These are phyloP conservation scores for Echinops telfairi DNA, from an alignment of 2,113 vertebrate species.

Conservation along the genomic window DNA sequence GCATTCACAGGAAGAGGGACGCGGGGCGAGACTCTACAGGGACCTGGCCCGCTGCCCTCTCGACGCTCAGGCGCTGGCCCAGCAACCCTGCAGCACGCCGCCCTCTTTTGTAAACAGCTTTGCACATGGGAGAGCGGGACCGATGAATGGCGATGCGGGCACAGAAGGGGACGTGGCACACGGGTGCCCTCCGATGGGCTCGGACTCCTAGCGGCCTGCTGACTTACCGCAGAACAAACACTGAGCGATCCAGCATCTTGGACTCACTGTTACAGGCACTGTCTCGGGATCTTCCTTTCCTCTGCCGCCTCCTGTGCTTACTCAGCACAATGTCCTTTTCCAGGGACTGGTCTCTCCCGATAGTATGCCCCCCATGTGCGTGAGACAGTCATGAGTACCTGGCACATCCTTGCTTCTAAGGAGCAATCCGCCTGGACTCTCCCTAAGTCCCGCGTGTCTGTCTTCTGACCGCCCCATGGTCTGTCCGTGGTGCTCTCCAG, in stretches of 20 bases:
- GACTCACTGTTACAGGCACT: too few species aligned
- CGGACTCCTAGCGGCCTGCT: not conserved
- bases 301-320: not conserved
- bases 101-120: not conserved
- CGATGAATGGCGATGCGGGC: too few species aligned
- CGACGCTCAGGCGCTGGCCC: not conserved
- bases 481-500: not conserved
- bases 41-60: not conserved
- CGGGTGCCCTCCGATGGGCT: not conserved
- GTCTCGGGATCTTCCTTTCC: not conserved
- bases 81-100: not conserved
- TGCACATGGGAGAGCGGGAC: not conserved
- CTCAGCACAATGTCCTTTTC: not conserved
- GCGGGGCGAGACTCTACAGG: not conserved
- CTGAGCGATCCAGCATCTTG: not conserved
- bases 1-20: not conserved
- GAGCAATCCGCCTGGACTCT: not conserved
- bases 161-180: not conserved
- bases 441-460: not conserved
- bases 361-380: not conserved
- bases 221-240: not conserved
- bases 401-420: not conserved
- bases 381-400: not conserved
- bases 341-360: not conserved
- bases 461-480: not conserved